Evolutionary conservation across 2,797 vertebrate species (phyloP).

Genomic region (Rhinophrynus dorsalis): DNA sequence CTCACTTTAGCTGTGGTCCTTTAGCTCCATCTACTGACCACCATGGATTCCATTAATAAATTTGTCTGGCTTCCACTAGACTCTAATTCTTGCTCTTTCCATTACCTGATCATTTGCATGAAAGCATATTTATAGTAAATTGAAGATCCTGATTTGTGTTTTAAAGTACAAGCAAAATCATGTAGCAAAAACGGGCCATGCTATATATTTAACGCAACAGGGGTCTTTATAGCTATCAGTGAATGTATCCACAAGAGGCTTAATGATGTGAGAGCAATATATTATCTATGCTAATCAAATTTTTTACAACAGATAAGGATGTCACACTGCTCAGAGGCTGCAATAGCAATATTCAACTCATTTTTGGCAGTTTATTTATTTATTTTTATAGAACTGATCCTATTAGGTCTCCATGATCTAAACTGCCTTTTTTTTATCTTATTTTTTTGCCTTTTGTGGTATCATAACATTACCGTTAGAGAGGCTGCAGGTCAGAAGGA

Average conservation of each 20-base stretch:
- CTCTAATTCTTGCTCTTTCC: neutral
- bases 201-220: neutral
- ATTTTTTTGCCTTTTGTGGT: no score
- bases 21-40: constrained; percentile 65
- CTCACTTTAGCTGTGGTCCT: constrained; percentile 51
- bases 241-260: neutral
- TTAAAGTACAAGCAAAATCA: neutral
- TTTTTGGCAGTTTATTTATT: no score
- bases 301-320: neutral
- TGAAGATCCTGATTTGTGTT: neutral
- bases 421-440: no score
- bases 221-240: neutral
- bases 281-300: neutral
- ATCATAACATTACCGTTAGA: no score
- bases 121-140: neutral
- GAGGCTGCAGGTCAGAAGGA: no score
- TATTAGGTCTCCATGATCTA: no score
- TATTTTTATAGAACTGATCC: no score
- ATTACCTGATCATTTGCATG: neutral
- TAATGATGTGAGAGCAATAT: neutral
- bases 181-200: neutral
- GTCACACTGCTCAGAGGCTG: neutral
- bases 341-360: no score
- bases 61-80: neutral
- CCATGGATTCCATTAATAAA: constrained; percentile 35